Evolutionary conservation across 2,888 invertebrate genomes (phyloP).

Genomic region (Anthophora plumipes): DNA sequence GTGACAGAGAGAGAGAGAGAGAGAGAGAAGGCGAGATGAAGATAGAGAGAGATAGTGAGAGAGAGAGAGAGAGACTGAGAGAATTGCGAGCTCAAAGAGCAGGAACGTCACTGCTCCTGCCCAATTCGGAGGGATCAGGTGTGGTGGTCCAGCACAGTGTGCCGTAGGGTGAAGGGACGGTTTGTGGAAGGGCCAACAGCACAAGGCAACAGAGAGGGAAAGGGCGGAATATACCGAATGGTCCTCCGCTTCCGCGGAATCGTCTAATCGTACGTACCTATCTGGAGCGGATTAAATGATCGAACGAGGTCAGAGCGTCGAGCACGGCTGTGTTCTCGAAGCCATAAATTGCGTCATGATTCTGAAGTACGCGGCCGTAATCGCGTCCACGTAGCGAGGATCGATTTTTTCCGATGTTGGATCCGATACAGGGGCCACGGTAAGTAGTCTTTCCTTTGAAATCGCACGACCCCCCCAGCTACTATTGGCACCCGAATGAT

Average conservation of each 20-base stretch:
- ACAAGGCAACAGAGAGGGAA: not conserved
- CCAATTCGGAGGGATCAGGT: slow-evolving; percentile 22
- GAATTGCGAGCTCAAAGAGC: slow-evolving; percentile 28
- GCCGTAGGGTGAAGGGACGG: slow-evolving; percentile 31
- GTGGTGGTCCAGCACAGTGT: slow-evolving; percentile 5
- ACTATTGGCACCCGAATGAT: not conserved
- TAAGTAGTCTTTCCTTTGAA: slow-evolving; percentile 33
- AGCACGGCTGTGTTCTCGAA: slow-evolving; percentile 51
- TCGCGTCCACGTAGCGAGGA: slow-evolving; percentile 47
- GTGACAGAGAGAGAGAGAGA: not conserved
- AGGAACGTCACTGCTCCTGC: slow-evolving; percentile 24
- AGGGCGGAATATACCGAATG: slow-evolving; percentile 50
- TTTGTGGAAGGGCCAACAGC: slow-evolving; percentile 17
- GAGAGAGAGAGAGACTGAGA: not conserved
- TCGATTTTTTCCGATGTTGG: slow-evolving; percentile 22
- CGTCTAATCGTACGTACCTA: slow-evolving; percentile 72
- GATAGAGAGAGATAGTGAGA: not conserved
- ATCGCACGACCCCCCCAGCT: not conserved
- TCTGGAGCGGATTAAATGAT: slow-evolving; percentile 71
- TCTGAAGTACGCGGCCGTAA: slow-evolving; percentile 52
- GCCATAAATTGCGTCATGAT: slow-evolving; percentile 67
- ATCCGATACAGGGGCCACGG: slow-evolving; percentile 12
- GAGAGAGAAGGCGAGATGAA: not conserved
- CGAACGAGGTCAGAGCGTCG: slow-evolving; percentile 63
- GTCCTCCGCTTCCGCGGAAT: slow-evolving; percentile 68